phyloP scores from a whole-genome alignment of 1,140 invertebrate species.

The Zaprionus ghesquierei region DNA sequence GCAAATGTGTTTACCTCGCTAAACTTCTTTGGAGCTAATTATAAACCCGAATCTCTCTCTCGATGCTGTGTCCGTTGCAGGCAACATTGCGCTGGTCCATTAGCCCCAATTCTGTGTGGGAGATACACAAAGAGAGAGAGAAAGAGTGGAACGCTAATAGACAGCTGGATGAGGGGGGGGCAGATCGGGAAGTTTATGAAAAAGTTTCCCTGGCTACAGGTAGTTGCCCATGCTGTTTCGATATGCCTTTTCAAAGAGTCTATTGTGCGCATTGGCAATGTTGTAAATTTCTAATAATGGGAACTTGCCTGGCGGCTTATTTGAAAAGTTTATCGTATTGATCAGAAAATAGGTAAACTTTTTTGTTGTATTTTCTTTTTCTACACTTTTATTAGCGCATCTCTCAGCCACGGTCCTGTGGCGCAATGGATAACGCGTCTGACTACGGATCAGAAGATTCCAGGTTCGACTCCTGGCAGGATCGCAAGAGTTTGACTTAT shows the following conservation, averaged over 20 bases:
- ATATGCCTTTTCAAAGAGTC: not conserved
- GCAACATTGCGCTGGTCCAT: conserved; percentile 69
- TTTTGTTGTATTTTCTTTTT: not conserved
- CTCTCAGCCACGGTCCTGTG: conserved; percentile 84
- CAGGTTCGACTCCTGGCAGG: conserved; percentile 89
- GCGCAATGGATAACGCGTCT: conserved; percentile 89
- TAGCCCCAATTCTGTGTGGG: conserved; percentile 61
- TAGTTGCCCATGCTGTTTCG: conserved; percentile 15
- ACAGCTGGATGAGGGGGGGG: not conserved
- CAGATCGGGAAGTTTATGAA: not conserved
- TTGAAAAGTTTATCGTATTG: not conserved
- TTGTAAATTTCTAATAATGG: not conserved
- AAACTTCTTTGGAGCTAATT: conserved; percentile 76
- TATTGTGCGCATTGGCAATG: not conserved
- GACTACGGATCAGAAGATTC: conserved; percentile 89
- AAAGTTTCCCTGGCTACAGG: conserved; percentile 18
- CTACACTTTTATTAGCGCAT: no score
- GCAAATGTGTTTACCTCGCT: conserved; percentile 66
- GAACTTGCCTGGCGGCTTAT: not conserved
- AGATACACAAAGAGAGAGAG: conserved; percentile 7
- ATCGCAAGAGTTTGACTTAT: no score
- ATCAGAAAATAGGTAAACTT: not conserved
- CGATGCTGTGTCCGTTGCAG: conserved; percentile 18
- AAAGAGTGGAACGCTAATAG: not conserved
- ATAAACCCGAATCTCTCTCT: conserved; percentile 53